phyloP scores from a whole-genome alignment of 2,888 invertebrate genomes.

The Drosophila monieri region DNA sequence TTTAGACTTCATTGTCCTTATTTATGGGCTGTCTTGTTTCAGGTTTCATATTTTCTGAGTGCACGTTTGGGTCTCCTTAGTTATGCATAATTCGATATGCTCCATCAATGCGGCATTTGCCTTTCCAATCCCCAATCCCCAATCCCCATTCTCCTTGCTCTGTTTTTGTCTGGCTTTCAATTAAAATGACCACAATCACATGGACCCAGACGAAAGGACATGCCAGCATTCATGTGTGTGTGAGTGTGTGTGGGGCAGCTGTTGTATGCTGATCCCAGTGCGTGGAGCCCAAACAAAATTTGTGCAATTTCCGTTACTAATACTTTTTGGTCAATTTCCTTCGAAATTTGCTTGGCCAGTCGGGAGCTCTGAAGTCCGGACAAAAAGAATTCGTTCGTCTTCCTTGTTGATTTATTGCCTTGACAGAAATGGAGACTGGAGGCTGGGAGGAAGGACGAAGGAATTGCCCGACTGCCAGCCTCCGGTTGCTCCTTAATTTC shows the following conservation, averaged over 20 bases:
- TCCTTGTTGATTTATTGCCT: constrained; percentile 47
- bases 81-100: constrained; percentile 72
- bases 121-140: not conserved
- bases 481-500: constrained; percentile 66
- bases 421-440: constrained; percentile 15
- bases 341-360: constrained; percentile 47
- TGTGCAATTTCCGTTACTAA: constrained; percentile 79
- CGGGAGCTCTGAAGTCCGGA: constrained; percentile 10
- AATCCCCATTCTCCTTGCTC: constrained; percentile 4
- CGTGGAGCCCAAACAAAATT: constrained; percentile 53
- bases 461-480: constrained; percentile 13
- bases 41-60: constrained; percentile 8
- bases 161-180: constrained; percentile 69
- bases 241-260: constrained; percentile 13
- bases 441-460: not conserved
- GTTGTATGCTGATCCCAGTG: constrained; percentile 18
- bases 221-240: constrained; percentile 1
- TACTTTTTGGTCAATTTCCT: constrained; percentile 77
- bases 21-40: not conserved
- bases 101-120: constrained; percentile 64
- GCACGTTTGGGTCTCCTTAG: constrained; percentile 22
- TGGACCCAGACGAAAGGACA: constrained; percentile 13
- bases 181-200: constrained; percentile 67
- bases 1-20: constrained; percentile 1
- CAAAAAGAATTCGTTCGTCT: constrained; percentile 33